Base-by-base conservation (phyloP, 2,797 vertebrate species). In the Amazona finschi region DNA sequence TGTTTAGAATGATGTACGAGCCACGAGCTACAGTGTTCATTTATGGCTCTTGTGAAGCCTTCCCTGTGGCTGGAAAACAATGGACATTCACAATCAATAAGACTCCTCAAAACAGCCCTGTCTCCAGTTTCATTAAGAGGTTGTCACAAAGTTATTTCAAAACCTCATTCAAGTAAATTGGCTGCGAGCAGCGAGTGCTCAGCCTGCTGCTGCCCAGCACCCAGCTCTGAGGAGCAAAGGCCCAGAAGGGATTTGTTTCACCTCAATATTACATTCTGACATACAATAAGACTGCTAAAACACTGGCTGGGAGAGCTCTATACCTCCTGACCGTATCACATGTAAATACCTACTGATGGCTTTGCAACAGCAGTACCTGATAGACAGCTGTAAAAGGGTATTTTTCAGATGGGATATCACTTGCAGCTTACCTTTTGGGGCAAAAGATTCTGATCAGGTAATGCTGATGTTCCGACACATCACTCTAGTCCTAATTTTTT, bases 121-220 rank as follows among this genome's bases (percentile, higher is more conserved):
- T 74, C 62, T 75, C 25, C 53, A 24, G 11, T 33, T 91, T 47
- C 82, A 87, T 85, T 47, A 75, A 67, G 72, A 87, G 60, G 11
- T 57, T 69, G 82, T 81, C 85, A 81, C 81, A 67, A 47, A 89
- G 64, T 72, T 85, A 75, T 76, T 85, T 90, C 94, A 89, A 82
- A 78, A 41, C 44, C 72, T 87, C 36, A 72, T 76, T 87, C 25
- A 12, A 44, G 71, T 65, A 69, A 87, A 75, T 44, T 71, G 71
- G 44, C 66, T 69, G 52, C 1, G 1, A 77, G 87, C 74, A 66
- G 71, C 0, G 1, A 43, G 50, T 81, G 78, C 81, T 90, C 44
- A 15, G 52, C n/a, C 21, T 71, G 67, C 46, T 7, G 6, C 71
- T 3, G 22, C 73, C 75, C 73, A 58, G 44, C 65, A 33, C 43